phyloP scores from a whole-genome alignment of 2,113 vertebrate genomes.

The Gasterosteus nipponicus region DNA sequence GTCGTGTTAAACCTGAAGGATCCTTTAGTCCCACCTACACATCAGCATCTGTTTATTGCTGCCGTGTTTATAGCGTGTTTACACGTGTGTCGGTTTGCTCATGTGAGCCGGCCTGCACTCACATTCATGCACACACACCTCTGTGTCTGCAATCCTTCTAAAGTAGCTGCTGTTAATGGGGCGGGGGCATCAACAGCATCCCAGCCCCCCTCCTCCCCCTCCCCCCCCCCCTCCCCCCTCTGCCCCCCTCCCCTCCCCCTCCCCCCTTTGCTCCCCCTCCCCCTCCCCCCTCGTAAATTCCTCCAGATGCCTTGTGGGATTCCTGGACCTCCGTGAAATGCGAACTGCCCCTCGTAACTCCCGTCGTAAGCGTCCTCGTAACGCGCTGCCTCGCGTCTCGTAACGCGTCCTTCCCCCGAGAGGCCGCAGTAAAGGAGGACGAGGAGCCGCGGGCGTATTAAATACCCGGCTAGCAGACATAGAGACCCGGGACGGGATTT shows the following conservation, averaged over 20 bases:
- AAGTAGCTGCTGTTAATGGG: conserved; percentile 71
- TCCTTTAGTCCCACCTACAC: conserved; percentile 47
- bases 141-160: conserved; percentile 53
- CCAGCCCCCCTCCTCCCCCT: conserved; percentile 20
- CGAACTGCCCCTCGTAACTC: conserved; percentile 77
- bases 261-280: conserved; percentile 22
- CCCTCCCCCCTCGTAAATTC: conserved; percentile 74
- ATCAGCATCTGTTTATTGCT: conserved; percentile 43
- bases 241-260: too few species aligned
- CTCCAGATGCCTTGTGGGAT: conserved; percentile 78
- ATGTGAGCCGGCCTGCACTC: conserved; percentile 9
- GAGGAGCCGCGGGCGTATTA: conserved; percentile 70
- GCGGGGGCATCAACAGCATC: conserved; percentile 64
- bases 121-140: conserved; percentile 33
- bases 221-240: conserved; percentile 3
- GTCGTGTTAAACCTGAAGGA: conserved; percentile 36
- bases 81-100: conserved; percentile 39
- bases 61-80: conserved; percentile 32
- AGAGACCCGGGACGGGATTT: conserved; percentile 70
- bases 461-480: conserved; percentile 67
- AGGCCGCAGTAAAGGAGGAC: conserved; percentile 76
- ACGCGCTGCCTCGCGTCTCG: conserved; percentile 74
- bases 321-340: conserved; percentile 80
- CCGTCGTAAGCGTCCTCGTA: conserved; percentile 75
- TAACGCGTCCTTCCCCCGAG: conserved; percentile 68